phyloP scores from a whole-genome alignment of 1,140 invertebrate genomes.

The Drosophila lini region DNA sequence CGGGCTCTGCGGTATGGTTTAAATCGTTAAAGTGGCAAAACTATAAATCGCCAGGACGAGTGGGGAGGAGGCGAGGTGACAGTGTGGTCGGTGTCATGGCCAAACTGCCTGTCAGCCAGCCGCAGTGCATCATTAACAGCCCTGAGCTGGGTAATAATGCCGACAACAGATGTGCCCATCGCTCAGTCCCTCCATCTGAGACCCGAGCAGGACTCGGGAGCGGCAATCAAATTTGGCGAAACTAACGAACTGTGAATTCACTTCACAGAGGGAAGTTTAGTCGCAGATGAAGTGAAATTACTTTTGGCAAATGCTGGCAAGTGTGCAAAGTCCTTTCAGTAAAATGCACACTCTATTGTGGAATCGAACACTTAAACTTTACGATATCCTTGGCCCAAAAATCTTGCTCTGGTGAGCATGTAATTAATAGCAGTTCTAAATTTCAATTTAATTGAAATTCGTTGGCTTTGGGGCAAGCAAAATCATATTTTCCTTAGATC shows the following conservation, averaged over 20 bases:
- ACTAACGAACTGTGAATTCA: conserved; percentile 50
- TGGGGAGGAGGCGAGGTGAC: conserved; percentile 11
- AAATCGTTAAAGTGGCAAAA: conserved; percentile 32
- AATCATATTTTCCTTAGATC: background rate
- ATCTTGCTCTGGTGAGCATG: too few relatives aligned
- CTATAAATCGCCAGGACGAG: conserved; percentile 26
- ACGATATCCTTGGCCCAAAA: background rate
- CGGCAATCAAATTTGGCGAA: conserved; percentile 38
- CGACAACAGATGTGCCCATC: conserved; percentile 53
- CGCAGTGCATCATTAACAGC: conserved; percentile 61
- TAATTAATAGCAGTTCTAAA: background rate
- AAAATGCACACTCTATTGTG: background rate
- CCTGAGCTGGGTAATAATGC: conserved; percentile 54
- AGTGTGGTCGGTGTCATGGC: conserved; percentile 42
- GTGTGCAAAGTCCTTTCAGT: background rate
- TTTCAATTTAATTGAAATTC: background rate
- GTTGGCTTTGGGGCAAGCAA: background rate
- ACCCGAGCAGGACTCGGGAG: background rate
- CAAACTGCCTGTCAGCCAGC: conserved; percentile 34
- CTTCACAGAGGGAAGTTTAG: conserved; percentile 22
- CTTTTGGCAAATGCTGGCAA: conserved; percentile 7
- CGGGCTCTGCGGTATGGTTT: conserved; percentile 17
- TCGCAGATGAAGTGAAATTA: conserved; percentile 6
- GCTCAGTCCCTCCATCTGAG: conserved; percentile 30
- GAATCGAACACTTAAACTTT: background rate